These are phyloP conservation scores for Knipowitschia caucasica DNA, from an alignment of 2,797 vertebrate species.

Conservation along the genomic window DNA sequence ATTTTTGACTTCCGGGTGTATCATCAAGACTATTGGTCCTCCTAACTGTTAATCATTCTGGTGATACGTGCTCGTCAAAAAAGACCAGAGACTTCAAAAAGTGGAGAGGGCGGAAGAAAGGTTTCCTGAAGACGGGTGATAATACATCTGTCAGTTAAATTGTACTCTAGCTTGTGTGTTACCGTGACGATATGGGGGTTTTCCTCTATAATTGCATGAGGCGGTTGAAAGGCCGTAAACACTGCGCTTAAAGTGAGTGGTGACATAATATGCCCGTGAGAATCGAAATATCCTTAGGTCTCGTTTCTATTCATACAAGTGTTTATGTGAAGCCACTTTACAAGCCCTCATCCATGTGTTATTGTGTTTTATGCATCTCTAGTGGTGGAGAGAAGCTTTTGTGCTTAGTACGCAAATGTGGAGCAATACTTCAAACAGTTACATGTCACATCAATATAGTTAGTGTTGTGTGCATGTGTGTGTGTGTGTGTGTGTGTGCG, in stretches of 20 bases:
- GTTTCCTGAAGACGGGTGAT: too few relatives aligned
- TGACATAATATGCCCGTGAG: not conserved
- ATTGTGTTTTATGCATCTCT: not conserved
- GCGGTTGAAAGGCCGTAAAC: not conserved
- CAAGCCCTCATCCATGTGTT: not conserved
- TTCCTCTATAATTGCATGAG: not conserved
- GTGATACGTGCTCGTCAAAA: too few relatives aligned
- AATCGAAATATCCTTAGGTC: not conserved
- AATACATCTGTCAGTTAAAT: too few relatives aligned
- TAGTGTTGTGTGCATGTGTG: too few relatives aligned
- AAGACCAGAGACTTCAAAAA: too few relatives aligned
- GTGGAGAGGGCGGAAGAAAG: too few relatives aligned
- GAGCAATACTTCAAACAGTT: not conserved
- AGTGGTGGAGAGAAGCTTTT: not conserved
- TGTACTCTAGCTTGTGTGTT: too few relatives aligned
- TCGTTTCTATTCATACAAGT: not conserved
- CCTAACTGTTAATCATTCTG: too few relatives aligned
- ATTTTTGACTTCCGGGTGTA: too few relatives aligned
- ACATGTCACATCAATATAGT: not conserved
- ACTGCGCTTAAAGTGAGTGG: not conserved
- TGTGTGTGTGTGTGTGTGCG: too few relatives aligned
- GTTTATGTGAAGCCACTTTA: conserved; percentile 2
- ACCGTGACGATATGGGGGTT: not conserved
- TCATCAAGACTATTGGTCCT: too few relatives aligned
- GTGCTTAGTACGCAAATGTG: not conserved